Evolutionary conservation across 2,888 invertebrate genomes (phyloP).

Genomic region (Epistrophe eligans): DNA sequence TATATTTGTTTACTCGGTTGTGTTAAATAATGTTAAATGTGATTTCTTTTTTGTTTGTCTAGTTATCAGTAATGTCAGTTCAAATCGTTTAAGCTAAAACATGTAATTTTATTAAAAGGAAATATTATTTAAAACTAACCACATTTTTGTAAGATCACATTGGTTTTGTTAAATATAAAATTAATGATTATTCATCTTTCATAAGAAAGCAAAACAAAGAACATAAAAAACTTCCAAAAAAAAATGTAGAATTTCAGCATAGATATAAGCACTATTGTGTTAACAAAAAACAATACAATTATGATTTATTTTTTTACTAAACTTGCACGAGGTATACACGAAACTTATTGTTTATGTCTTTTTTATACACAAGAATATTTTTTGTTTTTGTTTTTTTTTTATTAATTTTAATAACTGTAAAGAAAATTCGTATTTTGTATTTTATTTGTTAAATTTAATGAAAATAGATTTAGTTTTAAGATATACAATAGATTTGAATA

Average conservation of each 20-base stretch:
- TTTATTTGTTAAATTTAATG: conserved; percentile 22
- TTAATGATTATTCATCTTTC: neutral
- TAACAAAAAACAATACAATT: conserved; percentile 20
- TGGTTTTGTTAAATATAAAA: conserved; percentile 19
- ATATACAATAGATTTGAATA: conserved; percentile 27
- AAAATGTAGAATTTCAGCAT: conserved; percentile 39
- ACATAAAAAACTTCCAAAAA: conserved; percentile 20
- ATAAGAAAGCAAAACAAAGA: conserved; percentile 6
- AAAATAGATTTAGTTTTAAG: conserved; percentile 53
- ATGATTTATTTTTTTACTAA: conserved; percentile 40
- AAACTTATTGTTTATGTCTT: conserved; percentile 63
- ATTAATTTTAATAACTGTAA: conserved; percentile 19
- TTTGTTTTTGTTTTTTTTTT: conserved; percentile 27
- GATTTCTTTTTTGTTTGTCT: conserved; percentile 40
- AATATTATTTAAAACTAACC: conserved; percentile 18
- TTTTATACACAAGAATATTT: conserved; percentile 58
- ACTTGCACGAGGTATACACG: conserved; percentile 60
- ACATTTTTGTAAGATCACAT: conserved; percentile 20
- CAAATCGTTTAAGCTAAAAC: conserved; percentile 34
- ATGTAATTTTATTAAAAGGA: conserved; percentile 32
- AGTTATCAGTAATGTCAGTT: conserved; percentile 44
- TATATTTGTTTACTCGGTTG: conserved; percentile 39
- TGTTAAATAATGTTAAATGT: conserved; percentile 44
- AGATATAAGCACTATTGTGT: conserved; percentile 66
- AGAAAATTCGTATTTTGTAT: conserved; percentile 48